Evolutionary conservation across 1,140 invertebrate species (phyloP).

Genomic region (Drosophila funebris): DNA sequence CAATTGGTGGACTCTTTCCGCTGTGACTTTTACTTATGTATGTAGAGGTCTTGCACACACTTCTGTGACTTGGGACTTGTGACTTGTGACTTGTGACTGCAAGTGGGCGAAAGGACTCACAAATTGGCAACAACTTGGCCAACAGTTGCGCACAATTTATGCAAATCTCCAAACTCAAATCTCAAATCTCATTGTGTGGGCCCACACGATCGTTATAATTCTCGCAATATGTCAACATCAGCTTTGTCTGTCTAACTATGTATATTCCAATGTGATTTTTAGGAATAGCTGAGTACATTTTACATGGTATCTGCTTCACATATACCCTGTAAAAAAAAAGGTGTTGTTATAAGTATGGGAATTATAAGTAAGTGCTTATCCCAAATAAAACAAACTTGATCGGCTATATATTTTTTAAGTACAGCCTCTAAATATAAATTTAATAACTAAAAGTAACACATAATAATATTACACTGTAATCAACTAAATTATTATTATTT

Average conservation of each 20-base stretch:
- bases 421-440: no score
- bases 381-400: no score
- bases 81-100: background rate
- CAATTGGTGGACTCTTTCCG: slow-evolving; percentile 11
- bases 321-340: no score
- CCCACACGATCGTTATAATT: slow-evolving; percentile 1
- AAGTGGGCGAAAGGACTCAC: slow-evolving; percentile 30
- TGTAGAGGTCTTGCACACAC: no score
- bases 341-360: no score
- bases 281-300: background rate
- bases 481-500: no score
- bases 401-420: no score
- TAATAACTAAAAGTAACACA: no score
- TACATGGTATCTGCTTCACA: background rate
- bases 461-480: no score
- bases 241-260: background rate
- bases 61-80: background rate
- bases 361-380: no score
- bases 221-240: background rate
- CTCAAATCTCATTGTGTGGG: slow-evolving; percentile 22
- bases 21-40: slow-evolving; percentile 5
- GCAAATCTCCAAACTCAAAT: no score
- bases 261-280: background rate
- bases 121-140: slow-evolving; percentile 25
- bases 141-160: slow-evolving; percentile 14